These are phyloP conservation scores for Plutomurus gul DNA, from an alignment of 1,140 invertebrate species.

Conservation along the genomic window DNA sequence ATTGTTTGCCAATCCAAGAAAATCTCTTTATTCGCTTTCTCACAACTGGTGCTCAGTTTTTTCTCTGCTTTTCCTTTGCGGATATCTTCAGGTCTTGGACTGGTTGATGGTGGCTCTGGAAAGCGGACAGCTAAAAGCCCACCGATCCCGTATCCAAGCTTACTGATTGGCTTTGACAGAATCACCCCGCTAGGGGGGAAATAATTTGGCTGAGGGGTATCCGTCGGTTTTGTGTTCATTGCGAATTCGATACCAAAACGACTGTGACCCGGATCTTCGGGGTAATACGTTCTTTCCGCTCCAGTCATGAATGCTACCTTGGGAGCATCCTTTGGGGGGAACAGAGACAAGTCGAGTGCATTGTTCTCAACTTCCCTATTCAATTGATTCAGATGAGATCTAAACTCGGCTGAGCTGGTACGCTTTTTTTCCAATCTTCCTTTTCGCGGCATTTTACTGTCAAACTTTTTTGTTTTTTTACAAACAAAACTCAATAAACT, in stretches of 20 bases:
- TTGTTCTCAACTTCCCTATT: too few species aligned
- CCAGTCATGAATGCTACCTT: too few species aligned
- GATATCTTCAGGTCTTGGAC: neutral
- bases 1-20: neutral
- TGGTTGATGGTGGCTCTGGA: too few species aligned
- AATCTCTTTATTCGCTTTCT: neutral
- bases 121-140: too few species aligned
- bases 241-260: neutral
- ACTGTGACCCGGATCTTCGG: too few species aligned
- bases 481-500: neutral
- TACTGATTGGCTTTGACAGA: neutral
- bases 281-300: too few species aligned
- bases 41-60: neutral
- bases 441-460: too few species aligned
- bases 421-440: too few species aligned
- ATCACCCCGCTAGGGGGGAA: neutral
- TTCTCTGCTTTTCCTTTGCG: neutral
- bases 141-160: neutral
- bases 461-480: neutral
- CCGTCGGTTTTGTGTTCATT: neutral
- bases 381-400: too few species aligned
- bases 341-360: too few species aligned
- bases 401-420: too few species aligned
- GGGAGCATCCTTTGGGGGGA: too few species aligned
- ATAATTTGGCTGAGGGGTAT: neutral